Base-by-base conservation (phyloP, 2,888 invertebrate genomes). In the Plagodis dolabraria region DNA sequence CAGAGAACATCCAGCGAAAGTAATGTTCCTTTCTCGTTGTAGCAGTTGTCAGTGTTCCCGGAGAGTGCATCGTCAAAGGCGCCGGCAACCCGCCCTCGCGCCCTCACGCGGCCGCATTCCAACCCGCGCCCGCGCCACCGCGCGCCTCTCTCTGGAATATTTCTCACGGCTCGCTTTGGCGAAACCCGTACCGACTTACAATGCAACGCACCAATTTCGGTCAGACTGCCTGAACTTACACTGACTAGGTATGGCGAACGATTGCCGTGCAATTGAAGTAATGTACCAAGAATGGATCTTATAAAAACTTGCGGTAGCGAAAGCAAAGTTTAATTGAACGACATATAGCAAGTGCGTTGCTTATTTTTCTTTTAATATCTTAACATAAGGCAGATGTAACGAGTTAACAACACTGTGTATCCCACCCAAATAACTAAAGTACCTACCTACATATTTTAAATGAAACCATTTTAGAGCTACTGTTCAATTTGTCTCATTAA, bases 121-220 rank as follows among this genome's bases (percentile, higher is more conserved):
- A 79, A 35, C 47, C 55, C 55, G 60, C 75, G 77, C 79, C 75
- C 80, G 67, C 79, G 80, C 82, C 80, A 75, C 83, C 83, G 79
- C 82, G 79, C 81, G 78, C 87, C 83, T 81, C 84, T 84, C 85
- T 83, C 89, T 83, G 80, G 86, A 88, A 89, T 89, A 85, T 92
- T 92, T 93, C 93, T 92, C 93, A 93, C 93, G 92, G 77, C 89
- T 86, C 80, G 84, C 89, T 91, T 89, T 90, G 89, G 89, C 90
- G 84, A 90, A 85, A 82, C 85, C 85, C 71, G 68, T 72, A 74
- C 72, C 65, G 71, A 69, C 70, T 70, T 70, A 73, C 75, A 69
- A 72, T 70, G 64, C 70, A 68, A 63, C 68, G 63, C 62, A 69
- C 70, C 69, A 70, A 64, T 67, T 65, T 69, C 63, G 65, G 57